Conservation (phyloP, 92 coral and sea anemone species). For the Meandrina meandrites region DNA sequence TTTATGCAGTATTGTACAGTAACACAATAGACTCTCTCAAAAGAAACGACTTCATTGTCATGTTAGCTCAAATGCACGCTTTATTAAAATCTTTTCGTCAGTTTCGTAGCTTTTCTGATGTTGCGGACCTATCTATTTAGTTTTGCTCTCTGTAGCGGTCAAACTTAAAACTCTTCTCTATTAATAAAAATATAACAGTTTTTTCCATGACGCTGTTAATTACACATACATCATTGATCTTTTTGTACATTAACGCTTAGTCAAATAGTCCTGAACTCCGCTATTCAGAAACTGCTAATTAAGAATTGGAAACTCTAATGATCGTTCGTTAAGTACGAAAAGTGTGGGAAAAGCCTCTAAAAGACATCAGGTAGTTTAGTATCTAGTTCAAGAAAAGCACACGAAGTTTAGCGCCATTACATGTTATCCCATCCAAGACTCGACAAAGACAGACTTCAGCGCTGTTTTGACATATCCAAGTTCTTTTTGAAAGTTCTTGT, state of each 20-base stretch:
- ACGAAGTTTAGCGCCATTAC: not conserved
- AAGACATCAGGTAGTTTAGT: too few species aligned
- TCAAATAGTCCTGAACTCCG: not conserved
- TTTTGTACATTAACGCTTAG: constrained; percentile 1
- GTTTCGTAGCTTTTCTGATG: not conserved
- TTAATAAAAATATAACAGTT: not conserved
- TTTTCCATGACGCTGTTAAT: not conserved
- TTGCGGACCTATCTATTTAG: not conserved
- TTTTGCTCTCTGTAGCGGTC: not conserved
- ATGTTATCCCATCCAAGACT: not conserved
- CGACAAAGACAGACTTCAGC: not conserved
- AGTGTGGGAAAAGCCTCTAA: not conserved
- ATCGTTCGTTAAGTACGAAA: not conserved
- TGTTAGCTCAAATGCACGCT: not conserved
- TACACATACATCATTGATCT: not conserved
- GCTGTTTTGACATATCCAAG: not conserved
- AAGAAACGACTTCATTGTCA: constrained; percentile 16
- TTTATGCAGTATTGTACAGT: constrained; percentile 9
- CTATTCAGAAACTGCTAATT: not conserved
- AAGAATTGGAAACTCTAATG: not conserved
- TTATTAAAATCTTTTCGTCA: not conserved
- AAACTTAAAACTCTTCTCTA: not conserved
- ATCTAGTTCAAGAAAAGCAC: too few species aligned
- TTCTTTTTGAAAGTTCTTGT: not conserved
- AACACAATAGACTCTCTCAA: constrained; percentile 3